Conservation (phyloP, 2,113 vertebrate genomes). For the Strigops habroptila region DNA sequence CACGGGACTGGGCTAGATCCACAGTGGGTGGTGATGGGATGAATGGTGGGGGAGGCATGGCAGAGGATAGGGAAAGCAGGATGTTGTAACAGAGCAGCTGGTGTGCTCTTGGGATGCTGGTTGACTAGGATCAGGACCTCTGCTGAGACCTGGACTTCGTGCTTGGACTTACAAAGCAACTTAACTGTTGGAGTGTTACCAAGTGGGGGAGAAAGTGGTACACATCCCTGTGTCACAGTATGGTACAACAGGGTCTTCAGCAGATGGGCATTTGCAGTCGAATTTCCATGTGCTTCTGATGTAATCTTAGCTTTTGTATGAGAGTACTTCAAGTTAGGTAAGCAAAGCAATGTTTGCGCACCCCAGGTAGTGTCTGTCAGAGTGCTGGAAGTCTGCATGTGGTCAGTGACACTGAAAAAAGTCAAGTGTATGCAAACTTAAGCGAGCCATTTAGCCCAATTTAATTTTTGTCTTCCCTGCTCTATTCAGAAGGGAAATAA, state of each 20-base stretch:
- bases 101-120: background rate
- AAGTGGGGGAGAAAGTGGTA: accelerated
- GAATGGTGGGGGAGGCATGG: background rate
- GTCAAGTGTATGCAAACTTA: background rate
- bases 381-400: background rate
- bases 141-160: background rate
- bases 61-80: background rate
- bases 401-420: background rate
- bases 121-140: background rate
- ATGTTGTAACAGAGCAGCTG: background rate
- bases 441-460: background rate
- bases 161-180: background rate
- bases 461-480: background rate
- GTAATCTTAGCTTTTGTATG: background rate
- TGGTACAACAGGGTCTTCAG: background rate
- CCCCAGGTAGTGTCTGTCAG: background rate
- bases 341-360: background rate
- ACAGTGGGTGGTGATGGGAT: background rate
- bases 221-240: background rate
- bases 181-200: background rate
- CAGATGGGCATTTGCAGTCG: background rate
- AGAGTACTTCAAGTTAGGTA: background rate
- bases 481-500: constrained; percentile 1
- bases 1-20: background rate
- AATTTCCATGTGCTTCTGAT: background rate